These are phyloP conservation scores for Chymomyza amoena DNA, from an alignment of 2,888 invertebrate species.

Conservation along the genomic window DNA sequence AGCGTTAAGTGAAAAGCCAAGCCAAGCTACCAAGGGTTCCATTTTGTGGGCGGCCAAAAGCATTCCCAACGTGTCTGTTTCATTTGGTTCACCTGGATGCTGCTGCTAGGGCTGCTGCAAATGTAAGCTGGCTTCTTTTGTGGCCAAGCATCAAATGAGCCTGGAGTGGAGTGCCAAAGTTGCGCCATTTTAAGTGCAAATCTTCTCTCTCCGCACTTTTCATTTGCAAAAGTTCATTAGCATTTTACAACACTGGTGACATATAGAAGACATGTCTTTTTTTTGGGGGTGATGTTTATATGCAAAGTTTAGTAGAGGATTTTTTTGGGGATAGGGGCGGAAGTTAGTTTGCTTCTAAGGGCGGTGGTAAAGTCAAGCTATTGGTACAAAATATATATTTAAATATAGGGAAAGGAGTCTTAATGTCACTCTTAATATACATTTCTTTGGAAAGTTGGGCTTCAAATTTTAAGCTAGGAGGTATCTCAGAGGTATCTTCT, in stretches of 20 bases:
- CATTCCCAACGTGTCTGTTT: not conserved
- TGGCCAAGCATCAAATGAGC: not conserved
- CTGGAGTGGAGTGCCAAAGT: not conserved
- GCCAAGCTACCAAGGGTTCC: not conserved
- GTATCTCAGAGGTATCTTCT: too few relatives aligned
- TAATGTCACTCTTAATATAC: too few relatives aligned
- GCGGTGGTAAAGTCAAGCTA: not conserved
- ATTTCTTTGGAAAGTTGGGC: too few relatives aligned
- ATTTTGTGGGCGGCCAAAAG: not conserved
- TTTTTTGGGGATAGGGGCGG: too few relatives aligned
- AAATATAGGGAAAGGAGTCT: too few relatives aligned
- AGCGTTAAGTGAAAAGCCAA: slow-evolving; percentile 4
- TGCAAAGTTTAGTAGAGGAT: not conserved
- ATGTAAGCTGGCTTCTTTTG: not conserved
- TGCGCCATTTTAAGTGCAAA: not conserved
- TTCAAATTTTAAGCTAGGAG: too few relatives aligned
- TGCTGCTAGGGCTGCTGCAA: too few relatives aligned
- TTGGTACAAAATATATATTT: not conserved
- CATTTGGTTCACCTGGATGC: not conserved
- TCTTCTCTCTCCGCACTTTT: not conserved
- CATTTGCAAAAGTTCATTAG: not conserved
- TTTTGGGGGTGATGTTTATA: not conserved
- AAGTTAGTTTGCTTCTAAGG: not conserved
- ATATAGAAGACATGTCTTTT: not conserved
- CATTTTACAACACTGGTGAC: not conserved